phyloP scores from a whole-genome alignment of 2,888 invertebrate species.

The Deladenus siricidicola region DNA sequence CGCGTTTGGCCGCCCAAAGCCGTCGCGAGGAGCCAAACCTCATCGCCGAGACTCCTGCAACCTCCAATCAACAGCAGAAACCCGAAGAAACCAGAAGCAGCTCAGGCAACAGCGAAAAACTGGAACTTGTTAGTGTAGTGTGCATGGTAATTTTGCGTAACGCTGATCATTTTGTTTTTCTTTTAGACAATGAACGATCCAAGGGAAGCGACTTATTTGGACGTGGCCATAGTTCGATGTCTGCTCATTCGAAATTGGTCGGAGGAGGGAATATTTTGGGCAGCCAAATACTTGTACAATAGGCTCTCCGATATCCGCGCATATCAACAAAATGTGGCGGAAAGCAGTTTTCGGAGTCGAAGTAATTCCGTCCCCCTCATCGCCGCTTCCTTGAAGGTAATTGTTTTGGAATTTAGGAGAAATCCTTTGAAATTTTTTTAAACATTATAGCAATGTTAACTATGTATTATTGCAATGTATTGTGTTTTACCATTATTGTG shows the following conservation, averaged over 20 bases:
- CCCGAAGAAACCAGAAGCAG: background rate
- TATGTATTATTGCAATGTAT: too few species aligned
- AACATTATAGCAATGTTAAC: too few species aligned
- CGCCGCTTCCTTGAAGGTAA: too few species aligned
- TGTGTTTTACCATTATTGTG: too few species aligned
- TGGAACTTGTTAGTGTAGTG: background rate
- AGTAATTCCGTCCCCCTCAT: slow-evolving; percentile 28
- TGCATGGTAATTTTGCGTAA: background rate
- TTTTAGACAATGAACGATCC: slow-evolving; percentile 18
- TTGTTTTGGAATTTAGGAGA: too few species aligned
- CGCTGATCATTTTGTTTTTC: background rate
- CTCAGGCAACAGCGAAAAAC: background rate
- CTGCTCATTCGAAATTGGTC: slow-evolving; percentile 93
- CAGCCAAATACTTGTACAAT: slow-evolving; percentile 66
- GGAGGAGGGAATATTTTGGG: slow-evolving; percentile 96
- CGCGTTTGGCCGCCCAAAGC: too few species aligned
- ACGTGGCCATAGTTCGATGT: slow-evolving; percentile 88
- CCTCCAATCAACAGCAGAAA: background rate
- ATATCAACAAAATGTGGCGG: slow-evolving; percentile 12
- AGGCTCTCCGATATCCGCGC: slow-evolving; percentile 55
- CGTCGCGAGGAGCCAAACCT: background rate
- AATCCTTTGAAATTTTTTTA: too few species aligned
- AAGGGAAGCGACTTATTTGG: slow-evolving; percentile 80
- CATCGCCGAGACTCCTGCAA: background rate
- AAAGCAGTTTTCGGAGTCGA: slow-evolving; percentile 22